These are phyloP conservation scores for Entomobrya proxima DNA, from an alignment of 2,888 invertebrate genomes.

Conservation along the genomic window DNA sequence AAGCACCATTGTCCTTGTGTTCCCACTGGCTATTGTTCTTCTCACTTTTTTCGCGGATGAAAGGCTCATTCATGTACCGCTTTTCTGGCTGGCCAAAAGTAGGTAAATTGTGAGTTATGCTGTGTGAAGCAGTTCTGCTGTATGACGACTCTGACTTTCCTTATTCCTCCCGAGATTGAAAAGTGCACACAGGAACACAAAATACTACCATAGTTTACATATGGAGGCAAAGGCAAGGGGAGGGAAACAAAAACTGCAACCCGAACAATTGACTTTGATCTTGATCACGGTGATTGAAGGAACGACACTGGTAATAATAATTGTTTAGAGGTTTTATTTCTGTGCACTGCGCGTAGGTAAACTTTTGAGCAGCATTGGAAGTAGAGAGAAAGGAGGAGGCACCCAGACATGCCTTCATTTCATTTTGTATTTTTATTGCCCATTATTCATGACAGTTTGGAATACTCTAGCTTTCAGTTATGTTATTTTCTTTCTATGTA, in stretches of 20 bases:
- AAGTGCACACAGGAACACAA: too few species aligned
- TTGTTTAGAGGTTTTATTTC: conserved; percentile 22
- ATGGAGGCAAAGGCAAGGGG: background rate
- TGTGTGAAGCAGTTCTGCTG: background rate
- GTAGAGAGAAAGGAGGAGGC: background rate
- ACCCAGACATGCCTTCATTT: conserved; percentile 3
- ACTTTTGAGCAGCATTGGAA: background rate
- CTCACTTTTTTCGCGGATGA: background rate
- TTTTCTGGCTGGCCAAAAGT: background rate
- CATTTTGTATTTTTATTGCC: background rate
- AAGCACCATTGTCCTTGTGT: conserved; percentile 61
- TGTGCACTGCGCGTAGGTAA: background rate
- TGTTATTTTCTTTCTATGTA: conserved; percentile 5
- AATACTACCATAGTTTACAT: too few species aligned
- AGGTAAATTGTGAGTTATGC: background rate
- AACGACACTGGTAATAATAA: conserved; percentile 41
- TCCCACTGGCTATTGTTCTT: conserved; percentile 56
- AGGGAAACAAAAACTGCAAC: conserved; percentile 19
- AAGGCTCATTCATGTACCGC: conserved; percentile 20
- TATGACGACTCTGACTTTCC: background rate
- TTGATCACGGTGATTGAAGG: conserved; percentile 24
- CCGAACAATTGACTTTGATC: conserved; percentile 23
- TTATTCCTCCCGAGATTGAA: background rate
- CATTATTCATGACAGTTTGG: conserved; percentile 6
- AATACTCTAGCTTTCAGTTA: background rate